Evolutionary conservation across 2,797 vertebrate genomes (phyloP), one percentile per base, ranked within the genome.

Genomic region (Hypotaenidia philippensis): DNA sequence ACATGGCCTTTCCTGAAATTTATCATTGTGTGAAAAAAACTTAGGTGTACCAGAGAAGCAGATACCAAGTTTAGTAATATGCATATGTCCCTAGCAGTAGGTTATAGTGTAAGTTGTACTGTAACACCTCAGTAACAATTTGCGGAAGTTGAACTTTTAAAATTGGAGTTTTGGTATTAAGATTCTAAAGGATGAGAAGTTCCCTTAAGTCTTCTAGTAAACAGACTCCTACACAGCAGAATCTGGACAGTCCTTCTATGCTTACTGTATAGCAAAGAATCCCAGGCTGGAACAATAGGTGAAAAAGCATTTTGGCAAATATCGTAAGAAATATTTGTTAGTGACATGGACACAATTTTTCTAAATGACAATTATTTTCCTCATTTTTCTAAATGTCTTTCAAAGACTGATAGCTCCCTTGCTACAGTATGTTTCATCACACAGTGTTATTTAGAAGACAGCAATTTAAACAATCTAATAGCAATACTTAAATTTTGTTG

Each of bases 241-340:
- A 69, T 81, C 81, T 93, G 40, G 76, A 74, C 40, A 87, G 29
- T 23, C 26, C n/a, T 89, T 53, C 36, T 71, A 0, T 81, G 36
- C 18, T 29, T 66, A 2, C 47, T 77, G 44, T 74, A n/a, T 21
- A n/a, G 68, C 72, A 94, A 96, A 88, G 5, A 72, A 79, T 27
- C 83, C 23, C 47, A 84, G 31, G 3, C 22, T 87, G 26, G 50
- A 86, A 93, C 70, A 94, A 40, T 25, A 57, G 11, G 6, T 53
- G 57, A 79, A 22, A 47, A 87, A 53, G 38, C 7, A 57, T 64
- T 70, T 76, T 19, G 56, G 7, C 23, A 93, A 90, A n/a, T 75
- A 80, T 68, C 94, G 23, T 79, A 90, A 93, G 71, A 72, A 94
- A 82, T 52, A 70, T 57, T 87, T 90, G 87, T 69, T 93, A 92